Evolutionary conservation across 2,797 vertebrate species (phyloP).

Genomic region (Capromys pilorides): DNA sequence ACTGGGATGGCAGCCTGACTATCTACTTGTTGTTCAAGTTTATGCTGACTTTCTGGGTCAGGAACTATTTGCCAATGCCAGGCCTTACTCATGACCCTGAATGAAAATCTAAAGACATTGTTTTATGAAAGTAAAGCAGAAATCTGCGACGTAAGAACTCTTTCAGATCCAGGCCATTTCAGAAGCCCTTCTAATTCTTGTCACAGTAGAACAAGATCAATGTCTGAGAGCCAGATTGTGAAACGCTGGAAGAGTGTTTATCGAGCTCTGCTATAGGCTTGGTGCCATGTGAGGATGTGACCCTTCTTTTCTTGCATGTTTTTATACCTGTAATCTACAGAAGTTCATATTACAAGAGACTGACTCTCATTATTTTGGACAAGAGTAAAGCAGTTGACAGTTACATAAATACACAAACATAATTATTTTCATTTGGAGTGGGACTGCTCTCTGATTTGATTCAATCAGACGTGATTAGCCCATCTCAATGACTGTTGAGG

Average conservation of each 20-base stretch:
- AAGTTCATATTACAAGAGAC: slow-evolving; percentile 7
- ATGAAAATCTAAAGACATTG: slow-evolving; percentile 41
- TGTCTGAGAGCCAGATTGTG: slow-evolving; percentile 31
- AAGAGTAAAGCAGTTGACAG: slow-evolving; percentile 47
- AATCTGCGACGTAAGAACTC: background rate
- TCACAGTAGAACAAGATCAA: slow-evolving; percentile 60
- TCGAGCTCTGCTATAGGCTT: background rate
- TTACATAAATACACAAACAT: slow-evolving; percentile 44
- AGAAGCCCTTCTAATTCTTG: slow-evolving; percentile 47
- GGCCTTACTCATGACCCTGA: slow-evolving; percentile 47
- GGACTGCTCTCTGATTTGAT: slow-evolving; percentile 59
- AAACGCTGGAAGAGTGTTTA: slow-evolving; percentile 39
- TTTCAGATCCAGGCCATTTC: slow-evolving; percentile 25
- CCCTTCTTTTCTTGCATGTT: slow-evolving; percentile 2
- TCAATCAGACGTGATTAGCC: slow-evolving; percentile 48
- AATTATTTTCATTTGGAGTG: slow-evolving; percentile 63
- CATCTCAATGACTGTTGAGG: slow-evolving; percentile 31
- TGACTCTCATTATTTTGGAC: slow-evolving; percentile 1
- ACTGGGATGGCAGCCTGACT: slow-evolving; percentile 5
- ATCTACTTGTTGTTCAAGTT: slow-evolving; percentile 28
- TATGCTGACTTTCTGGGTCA: slow-evolving; percentile 44
- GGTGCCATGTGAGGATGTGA: background rate
- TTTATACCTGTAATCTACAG: background rate
- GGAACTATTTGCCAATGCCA: slow-evolving; percentile 47
- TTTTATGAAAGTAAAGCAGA: slow-evolving; percentile 24